Conservation (phyloP, 2,797 vertebrate species). For the Sphenodon punctatus region DNA sequence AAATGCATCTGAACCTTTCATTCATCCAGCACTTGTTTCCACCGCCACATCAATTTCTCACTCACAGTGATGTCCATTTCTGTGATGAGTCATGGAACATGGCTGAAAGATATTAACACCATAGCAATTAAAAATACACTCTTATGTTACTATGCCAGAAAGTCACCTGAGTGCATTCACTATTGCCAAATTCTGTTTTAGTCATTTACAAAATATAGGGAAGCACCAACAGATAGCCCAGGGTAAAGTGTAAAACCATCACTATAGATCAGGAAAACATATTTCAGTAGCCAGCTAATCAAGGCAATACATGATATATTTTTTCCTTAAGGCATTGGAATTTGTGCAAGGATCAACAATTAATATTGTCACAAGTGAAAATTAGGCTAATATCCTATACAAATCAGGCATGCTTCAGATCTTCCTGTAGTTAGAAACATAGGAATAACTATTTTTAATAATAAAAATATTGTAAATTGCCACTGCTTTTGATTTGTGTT, state of each 20-base stretch:
- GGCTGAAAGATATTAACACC: background rate
- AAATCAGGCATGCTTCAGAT: background rate
- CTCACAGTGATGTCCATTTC: background rate
- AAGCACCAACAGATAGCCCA: background rate
- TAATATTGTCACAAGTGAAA: background rate
- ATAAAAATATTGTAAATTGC: background rate
- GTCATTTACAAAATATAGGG: background rate
- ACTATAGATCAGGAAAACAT: slow-evolving; percentile 4
- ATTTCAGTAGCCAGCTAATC: slow-evolving; percentile 29
- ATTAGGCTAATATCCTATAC: background rate
- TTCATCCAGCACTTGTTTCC: background rate
- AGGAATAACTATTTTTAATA: background rate
- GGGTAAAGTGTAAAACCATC: background rate
- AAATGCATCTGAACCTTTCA: no score
- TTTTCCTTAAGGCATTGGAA: background rate
- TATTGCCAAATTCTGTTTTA: slow-evolving; percentile 27
- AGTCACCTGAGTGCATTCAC: slow-evolving; percentile 14
- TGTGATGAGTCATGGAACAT: background rate
- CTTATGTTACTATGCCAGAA: background rate
- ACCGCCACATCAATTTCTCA: background rate
- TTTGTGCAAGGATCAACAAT: background rate
- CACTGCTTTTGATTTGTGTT: background rate
- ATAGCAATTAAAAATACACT: background rate
- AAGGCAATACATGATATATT: background rate
- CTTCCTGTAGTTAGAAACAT: background rate